Evolutionary conservation across 2,888 invertebrate species (phyloP).

Genomic region (Nephrotoma guestfalica): DNA sequence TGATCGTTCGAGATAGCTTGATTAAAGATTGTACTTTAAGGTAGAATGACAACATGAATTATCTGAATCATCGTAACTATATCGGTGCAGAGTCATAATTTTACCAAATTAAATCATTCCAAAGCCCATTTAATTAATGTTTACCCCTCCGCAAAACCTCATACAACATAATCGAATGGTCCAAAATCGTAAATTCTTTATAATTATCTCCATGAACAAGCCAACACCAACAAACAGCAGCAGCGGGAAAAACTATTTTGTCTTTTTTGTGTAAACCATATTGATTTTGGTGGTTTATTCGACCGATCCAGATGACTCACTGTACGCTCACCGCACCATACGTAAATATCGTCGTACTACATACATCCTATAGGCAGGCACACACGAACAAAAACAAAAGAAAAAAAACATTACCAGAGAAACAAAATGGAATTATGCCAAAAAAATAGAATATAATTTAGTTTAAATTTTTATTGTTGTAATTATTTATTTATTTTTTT

Average conservation of each 20-base stretch:
- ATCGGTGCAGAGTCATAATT: too few species aligned
- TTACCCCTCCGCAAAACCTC: background rate
- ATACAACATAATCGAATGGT: background rate
- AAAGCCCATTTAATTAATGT: background rate
- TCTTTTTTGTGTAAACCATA: background rate
- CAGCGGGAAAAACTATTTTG: background rate
- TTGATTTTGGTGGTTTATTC: background rate
- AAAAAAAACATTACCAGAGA: background rate
- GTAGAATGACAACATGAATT: too few species aligned
- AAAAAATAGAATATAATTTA: background rate
- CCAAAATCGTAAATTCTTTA: background rate
- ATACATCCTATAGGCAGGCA: background rate
- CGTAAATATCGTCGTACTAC: background rate
- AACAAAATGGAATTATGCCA: background rate
- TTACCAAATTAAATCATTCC: background rate
- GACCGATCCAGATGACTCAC: background rate
- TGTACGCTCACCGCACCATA: background rate
- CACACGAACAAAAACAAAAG: background rate
- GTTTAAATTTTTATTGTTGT: background rate
- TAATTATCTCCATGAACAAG: background rate
- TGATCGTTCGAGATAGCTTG: too few species aligned
- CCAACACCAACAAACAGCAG: background rate
- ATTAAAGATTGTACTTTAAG: too few species aligned
- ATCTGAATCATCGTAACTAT: too few species aligned
- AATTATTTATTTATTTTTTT: background rate